Percentiles rank a stretch among this genome's conserved stretches.
phyloP scores from a whole-genome alignment of 2,113 vertebrate species.

The Blennius ocellaris region DNA sequence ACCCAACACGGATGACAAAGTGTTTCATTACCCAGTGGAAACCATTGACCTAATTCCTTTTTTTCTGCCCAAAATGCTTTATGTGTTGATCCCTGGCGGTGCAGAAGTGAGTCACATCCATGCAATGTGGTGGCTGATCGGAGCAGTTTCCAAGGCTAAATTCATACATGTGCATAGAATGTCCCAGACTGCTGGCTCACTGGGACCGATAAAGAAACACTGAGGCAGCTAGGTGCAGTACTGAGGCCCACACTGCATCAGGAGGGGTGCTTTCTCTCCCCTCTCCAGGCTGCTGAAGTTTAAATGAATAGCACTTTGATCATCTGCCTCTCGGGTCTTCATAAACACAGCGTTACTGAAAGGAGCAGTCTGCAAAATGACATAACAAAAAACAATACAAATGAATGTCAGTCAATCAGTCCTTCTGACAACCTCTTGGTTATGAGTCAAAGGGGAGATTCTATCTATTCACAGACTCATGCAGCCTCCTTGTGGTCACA shows the following conservation, averaged over 20 bases:
- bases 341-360: slow-evolving; percentile 63
- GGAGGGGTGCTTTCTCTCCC: slow-evolving; percentile 65
- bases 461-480: too few species aligned
- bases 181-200: too few species aligned
- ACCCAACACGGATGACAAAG: neutral
- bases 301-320: slow-evolving; percentile 30
- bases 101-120: slow-evolving; percentile 14
- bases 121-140: neutral
- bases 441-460: too few species aligned
- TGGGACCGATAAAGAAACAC: neutral
- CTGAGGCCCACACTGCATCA: slow-evolving; percentile 33
- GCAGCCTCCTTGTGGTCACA: slow-evolving; percentile 64
- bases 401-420: neutral
- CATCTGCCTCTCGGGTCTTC: slow-evolving; percentile 51
- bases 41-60: neutral
- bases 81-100: neutral
- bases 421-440: too few species aligned
- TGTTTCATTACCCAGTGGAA: neutral
- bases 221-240: slow-evolving; percentile 28
- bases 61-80: too few species aligned
- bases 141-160: too few species aligned
- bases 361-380: slow-evolving; percentile 51
- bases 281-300: slow-evolving; percentile 19
- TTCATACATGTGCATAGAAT: too few species aligned
- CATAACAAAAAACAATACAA: neutral